Percentiles rank a stretch among this genome's conserved stretches.
Evolutionary conservation across 2,888 invertebrate genomes (phyloP).

Genomic region (Drosophila lutescens): DNA sequence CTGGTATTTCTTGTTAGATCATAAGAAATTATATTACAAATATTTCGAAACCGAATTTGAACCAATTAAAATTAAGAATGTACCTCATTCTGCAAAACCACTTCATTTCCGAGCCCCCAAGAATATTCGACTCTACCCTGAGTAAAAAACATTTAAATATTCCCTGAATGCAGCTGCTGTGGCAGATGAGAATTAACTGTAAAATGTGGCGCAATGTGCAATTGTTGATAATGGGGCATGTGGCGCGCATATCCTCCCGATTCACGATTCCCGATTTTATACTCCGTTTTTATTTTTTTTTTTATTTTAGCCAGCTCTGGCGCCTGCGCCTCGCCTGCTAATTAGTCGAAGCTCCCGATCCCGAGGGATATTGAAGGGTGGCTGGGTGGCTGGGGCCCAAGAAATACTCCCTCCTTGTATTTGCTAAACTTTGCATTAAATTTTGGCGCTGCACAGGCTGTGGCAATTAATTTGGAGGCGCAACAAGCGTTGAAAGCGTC

Average conservation of each 20-base stretch:
- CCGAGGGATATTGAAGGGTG: conserved; percentile 6
- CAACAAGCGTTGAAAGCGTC: conserved; percentile 76
- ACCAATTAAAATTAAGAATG: background rate
- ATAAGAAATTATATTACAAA: too few relatives aligned
- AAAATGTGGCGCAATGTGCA: conserved; percentile 77
- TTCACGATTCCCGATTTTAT: conserved; percentile 3
- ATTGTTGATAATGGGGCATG: conserved; percentile 78
- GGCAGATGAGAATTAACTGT: conserved; percentile 67
- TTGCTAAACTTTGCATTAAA: conserved; percentile 75
- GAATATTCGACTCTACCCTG: background rate
- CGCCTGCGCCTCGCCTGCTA: conserved; percentile 70
- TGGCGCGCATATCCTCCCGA: conserved; percentile 71
- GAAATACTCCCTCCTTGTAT: conserved; percentile 56
- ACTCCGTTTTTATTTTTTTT: background rate
- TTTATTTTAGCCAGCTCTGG: conserved; percentile 45
- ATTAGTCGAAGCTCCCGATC: conserved; percentile 58
- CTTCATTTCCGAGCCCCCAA: background rate
- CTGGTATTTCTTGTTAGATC: too few relatives aligned
- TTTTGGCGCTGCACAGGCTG: conserved; percentile 76
- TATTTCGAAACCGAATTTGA: background rate
- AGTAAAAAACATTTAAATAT: conserved; percentile 6
- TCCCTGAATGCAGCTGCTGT: conserved; percentile 1
- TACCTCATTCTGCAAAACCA: background rate
- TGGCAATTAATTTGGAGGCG: conserved; percentile 77
- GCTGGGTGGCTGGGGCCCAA: background rate